Evolutionary conservation across 2,888 invertebrate species (phyloP), one percentile per base, ranked within the genome.

Genomic region (Erebia aethiops): DNA sequence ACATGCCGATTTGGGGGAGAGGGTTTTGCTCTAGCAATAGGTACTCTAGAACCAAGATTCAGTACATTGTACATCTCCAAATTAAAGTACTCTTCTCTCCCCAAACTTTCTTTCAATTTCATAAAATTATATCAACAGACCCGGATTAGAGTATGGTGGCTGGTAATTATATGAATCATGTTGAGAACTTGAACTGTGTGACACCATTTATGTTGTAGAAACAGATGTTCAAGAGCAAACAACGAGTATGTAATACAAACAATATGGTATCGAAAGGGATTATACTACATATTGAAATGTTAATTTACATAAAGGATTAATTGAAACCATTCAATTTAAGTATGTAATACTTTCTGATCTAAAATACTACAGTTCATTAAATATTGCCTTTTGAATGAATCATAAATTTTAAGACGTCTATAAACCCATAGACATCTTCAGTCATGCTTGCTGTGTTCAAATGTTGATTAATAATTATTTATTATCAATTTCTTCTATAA

Each of bases 191-290:
- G 71, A 67, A 76, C 71, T 73, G 71, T 73, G 35, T 73, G 57
- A 65, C 65, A 41, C 63, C 72, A 74, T 76, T 78, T 71, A 76
- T 71, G 61, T 65, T 78, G 77, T 79, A 73, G 72, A 79, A 71
- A 81, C 82, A 83, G 80, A 72, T 83, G 83, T 78, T 78, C 64
- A 43, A 21, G 21, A 21, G 21, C 72, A 68, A 68, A 52, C 16
- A 65, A 58, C 49, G 58, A 49, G 56, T 14, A 14, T 43, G 21
- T 21, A 79, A 80, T 81, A 80, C 57, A 74, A 68, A 61, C 21
- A 62, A 13, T 51, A 69, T 51, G 51, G 26, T 26, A 51, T n/a
- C 21, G 26, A 63, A n/a, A n/a, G 14, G n/a, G 7, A 51, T 35
- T 21, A 14, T 57, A 54, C 54, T 9, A n/a, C n/a, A 54, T 13